A percentile compares a stretch with the other conserved stretches of the same genome.
phyloP scores from a whole-genome alignment of 2,113 vertebrate species.

The Puffinus mauretanicus region DNA sequence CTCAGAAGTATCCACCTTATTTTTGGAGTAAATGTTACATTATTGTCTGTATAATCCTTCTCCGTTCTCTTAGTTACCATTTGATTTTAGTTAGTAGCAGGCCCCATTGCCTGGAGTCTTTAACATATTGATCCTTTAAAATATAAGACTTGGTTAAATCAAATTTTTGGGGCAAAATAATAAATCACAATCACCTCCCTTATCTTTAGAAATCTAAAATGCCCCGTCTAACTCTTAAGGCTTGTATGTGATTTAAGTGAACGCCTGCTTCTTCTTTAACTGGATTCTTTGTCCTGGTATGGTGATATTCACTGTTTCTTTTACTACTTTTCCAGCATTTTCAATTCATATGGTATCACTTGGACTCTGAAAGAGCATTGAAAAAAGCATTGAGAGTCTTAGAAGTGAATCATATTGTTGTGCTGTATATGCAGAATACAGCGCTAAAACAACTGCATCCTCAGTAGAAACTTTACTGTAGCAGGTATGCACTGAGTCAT shows the following conservation, averaged over 20 bases:
- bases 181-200: not conserved
- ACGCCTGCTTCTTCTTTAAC: not conserved
- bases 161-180: not conserved
- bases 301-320: not conserved
- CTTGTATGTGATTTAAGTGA: not conserved
- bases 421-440: not conserved
- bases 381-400: not conserved
- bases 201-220: not conserved
- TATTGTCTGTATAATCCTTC: not conserved
- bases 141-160: not conserved
- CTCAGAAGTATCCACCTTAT: not conserved
- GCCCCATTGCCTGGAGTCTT: not conserved
- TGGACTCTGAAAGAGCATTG: not conserved
- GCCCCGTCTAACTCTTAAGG: not conserved
- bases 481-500: not conserved
- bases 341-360: not conserved
- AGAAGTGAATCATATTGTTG: not conserved
- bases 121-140: not conserved
- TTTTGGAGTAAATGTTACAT: not conserved
- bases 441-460: not conserved
- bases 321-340: not conserved
- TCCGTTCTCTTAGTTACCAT: not conserved
- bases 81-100: not conserved
- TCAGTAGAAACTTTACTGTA: not conserved
- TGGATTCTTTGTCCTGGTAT: not conserved